Conservation (phyloP, 2,888 invertebrate species). For the Ecdyonurus torrentis region DNA sequence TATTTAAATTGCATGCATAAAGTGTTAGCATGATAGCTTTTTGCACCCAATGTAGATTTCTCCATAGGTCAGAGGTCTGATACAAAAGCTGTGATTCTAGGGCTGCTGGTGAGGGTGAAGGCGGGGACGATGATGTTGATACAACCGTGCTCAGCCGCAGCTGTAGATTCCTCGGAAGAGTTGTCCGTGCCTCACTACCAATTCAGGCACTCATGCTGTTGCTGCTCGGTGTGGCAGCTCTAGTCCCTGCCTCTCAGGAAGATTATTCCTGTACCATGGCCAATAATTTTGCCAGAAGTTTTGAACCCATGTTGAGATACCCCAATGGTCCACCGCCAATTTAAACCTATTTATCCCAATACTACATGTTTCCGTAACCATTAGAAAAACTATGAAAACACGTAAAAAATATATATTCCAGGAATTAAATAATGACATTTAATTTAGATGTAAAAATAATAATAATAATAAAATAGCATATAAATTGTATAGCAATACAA, state of each 20-base stretch:
- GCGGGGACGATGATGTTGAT: conserved; percentile 34
- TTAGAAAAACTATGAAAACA: background rate
- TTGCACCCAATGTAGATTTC: too few species aligned
- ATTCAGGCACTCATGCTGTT: conserved; percentile 89
- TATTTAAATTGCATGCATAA: too few species aligned
- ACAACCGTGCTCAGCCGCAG: conserved; percentile 53
- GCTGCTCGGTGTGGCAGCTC: conserved; percentile 79
- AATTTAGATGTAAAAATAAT: background rate
- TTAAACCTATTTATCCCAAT: conserved; percentile 27
- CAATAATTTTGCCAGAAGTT: conserved; percentile 62
- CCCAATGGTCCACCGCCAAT: conserved; percentile 88
- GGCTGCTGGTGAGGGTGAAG: conserved; percentile 25
- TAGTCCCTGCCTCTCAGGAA: conserved; percentile 76
- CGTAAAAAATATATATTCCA: too few species aligned
- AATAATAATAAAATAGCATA: background rate
- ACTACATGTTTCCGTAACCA: too few species aligned
- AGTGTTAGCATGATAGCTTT: too few species aligned
- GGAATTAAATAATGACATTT: too few species aligned
- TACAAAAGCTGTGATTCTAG: too few species aligned
- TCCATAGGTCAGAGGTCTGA: too few species aligned
- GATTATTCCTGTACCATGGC: conserved; percentile 73
- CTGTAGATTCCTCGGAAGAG: conserved; percentile 73
- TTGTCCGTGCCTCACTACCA: conserved; percentile 79
- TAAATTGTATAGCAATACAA: too few species aligned
- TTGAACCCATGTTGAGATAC: conserved; percentile 80